These are phyloP conservation scores for Drosophila insularis DNA, from an alignment of 1,140 invertebrate species.

Conservation along the genomic window DNA sequence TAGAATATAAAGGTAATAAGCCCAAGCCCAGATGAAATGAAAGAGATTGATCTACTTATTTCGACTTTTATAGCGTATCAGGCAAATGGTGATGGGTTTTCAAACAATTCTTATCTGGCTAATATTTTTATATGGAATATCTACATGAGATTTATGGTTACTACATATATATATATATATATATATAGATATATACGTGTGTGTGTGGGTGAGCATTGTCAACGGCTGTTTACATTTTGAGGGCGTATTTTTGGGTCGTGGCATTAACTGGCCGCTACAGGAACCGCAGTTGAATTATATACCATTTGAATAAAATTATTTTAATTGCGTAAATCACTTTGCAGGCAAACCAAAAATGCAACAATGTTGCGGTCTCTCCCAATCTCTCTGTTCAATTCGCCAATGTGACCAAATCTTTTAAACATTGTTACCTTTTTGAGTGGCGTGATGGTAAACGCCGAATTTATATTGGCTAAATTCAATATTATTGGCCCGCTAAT, in stretches of 20 bases:
- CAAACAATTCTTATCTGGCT: slow-evolving; percentile 10
- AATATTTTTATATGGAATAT: slow-evolving; percentile 43
- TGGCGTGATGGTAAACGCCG: too few species aligned
- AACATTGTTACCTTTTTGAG: too few species aligned
- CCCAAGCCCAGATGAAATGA: not conserved
- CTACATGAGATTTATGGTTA: slow-evolving; percentile 41
- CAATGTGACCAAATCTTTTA: too few species aligned
- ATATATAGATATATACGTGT: not conserved
- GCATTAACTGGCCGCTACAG: slow-evolving; percentile 56
- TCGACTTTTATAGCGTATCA: not conserved
- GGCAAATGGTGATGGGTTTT: not conserved
- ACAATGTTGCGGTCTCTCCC: slow-evolving; percentile 61
- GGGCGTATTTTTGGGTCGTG: slow-evolving; percentile 29
- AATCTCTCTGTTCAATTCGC: too few species aligned
- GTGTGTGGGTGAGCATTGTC: slow-evolving; percentile 2
- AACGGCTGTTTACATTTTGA: not conserved
- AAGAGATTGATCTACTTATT: not conserved
- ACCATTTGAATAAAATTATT: slow-evolving; percentile 80
- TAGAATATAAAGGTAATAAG: not conserved
- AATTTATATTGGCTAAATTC: too few species aligned
- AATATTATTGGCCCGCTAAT: too few species aligned
- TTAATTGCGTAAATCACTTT: slow-evolving; percentile 81
- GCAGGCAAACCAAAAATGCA: slow-evolving; percentile 69
- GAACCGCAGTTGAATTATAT: slow-evolving; percentile 72
- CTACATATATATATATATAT: not conserved